A percentile compares a stretch with the other conserved stretches of the same genome.
These are phyloP conservation scores for Diabrotica virgifera DNA, from an alignment of 1,140 invertebrate species.

Conservation along the genomic window DNA sequence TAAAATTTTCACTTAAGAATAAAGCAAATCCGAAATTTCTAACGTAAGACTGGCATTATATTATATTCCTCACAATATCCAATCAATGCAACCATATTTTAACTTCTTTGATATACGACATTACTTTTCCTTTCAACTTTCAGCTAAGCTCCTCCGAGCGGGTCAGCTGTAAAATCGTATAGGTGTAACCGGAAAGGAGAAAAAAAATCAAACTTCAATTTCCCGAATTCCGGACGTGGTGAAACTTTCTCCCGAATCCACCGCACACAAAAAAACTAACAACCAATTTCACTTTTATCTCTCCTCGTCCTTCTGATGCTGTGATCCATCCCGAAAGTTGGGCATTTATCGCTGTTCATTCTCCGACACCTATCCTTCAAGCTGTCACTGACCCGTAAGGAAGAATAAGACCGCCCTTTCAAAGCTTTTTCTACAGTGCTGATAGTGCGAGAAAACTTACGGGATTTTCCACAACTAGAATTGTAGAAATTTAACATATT, in stretches of 20 bases:
- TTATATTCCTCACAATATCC: too few species aligned
- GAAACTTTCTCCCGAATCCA: conserved; percentile 2
- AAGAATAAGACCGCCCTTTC: neutral
- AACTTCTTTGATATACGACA: too few species aligned
- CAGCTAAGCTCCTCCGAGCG: neutral
- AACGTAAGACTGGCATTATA: too few species aligned
- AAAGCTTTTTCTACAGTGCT: neutral
- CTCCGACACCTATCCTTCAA: neutral
- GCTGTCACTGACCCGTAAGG: neutral
- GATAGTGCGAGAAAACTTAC: neutral
- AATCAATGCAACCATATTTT: too few species aligned
- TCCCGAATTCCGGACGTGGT: neutral
- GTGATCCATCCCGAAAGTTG: neutral
- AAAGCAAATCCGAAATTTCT: too few species aligned
- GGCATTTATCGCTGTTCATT: conserved; percentile 2
- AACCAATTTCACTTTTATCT: conserved; percentile 2
- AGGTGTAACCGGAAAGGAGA: neutral
- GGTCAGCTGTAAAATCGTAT: neutral
- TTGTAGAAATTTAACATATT: too few species aligned
- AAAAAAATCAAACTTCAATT: neutral
- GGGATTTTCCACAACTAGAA: too few species aligned
- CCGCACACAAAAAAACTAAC: conserved; percentile 2
- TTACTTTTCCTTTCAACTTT: neutral
- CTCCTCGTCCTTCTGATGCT: neutral
- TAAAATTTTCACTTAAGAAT: too few species aligned